These are phyloP conservation scores for Tor tambroides DNA, from an alignment of 2,113 vertebrate genomes.

Conservation along the genomic window DNA sequence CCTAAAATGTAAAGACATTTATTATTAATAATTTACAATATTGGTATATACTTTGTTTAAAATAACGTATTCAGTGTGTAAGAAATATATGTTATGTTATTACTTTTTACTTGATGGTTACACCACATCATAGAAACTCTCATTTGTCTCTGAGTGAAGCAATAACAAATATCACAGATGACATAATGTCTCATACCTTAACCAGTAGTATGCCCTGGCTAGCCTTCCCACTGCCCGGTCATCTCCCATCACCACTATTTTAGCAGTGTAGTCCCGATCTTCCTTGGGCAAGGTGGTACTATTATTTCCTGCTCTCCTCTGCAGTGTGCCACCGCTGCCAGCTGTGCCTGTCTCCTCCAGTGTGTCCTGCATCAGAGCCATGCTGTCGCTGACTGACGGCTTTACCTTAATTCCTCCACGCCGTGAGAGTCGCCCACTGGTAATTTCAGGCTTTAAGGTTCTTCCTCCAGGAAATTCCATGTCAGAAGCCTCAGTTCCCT, in stretches of 20 bases:
- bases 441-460: not conserved
- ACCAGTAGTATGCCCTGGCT: slow-evolving; percentile 83
- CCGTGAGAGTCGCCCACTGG: slow-evolving; percentile 75
- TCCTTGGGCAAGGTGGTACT: slow-evolving; percentile 66
- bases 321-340: slow-evolving; percentile 65
- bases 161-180: not conserved
- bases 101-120: not conserved
- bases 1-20: not conserved
- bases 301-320: slow-evolving; percentile 66
- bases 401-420: slow-evolving; percentile 86
- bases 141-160: not conserved
- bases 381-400: slow-evolving; percentile 68
- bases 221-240: slow-evolving; percentile 87
- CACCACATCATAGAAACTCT: not conserved
- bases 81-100: not conserved
- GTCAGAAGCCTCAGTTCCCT: slow-evolving; percentile 60
- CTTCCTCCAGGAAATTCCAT: not conserved
- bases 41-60: no score
- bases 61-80: not conserved
- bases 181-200: slow-evolving; percentile 77
- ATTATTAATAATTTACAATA: not conserved
- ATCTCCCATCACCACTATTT: slow-evolving; percentile 85
- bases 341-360: slow-evolving; percentile 65
- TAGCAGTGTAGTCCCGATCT: slow-evolving; percentile 83
- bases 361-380: slow-evolving; percentile 77